Percentiles rank a stretch among this genome's conserved stretches.
These are phyloP conservation scores for Stenoptilia bipunctidactyla DNA, from an alignment of 2,888 invertebrate genomes.

Conservation along the genomic window DNA sequence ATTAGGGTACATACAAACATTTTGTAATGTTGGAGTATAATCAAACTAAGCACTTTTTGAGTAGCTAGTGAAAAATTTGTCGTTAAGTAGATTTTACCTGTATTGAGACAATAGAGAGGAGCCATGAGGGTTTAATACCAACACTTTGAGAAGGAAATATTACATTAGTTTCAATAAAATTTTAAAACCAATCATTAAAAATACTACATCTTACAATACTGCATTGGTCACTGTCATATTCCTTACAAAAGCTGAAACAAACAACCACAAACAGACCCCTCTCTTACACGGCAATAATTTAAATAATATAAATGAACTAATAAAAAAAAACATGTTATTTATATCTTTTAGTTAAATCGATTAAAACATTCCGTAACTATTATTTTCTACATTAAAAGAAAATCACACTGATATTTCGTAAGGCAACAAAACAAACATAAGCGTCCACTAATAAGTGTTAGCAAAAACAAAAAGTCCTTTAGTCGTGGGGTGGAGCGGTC, in stretches of 20 bases:
- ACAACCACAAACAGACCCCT: conserved; percentile 19
- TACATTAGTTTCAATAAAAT: conserved; percentile 1
- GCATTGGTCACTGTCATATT: conserved; percentile 9
- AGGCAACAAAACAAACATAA: conserved; percentile 65
- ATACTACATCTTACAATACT: conserved; percentile 12
- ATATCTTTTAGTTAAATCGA: conserved; percentile 35
- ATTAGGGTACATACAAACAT: conserved; percentile 70
- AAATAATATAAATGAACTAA: conserved; percentile 18
- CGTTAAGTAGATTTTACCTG: conserved; percentile 38
- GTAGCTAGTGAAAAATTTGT: conserved; percentile 53
- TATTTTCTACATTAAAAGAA: conserved; percentile 47
- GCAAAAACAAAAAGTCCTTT: conserved; percentile 41
- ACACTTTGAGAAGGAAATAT: background rate
- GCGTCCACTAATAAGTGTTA: conserved; percentile 58
- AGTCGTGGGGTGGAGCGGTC: conserved; percentile 22
- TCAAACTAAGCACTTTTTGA: conserved; percentile 65
- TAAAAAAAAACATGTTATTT: conserved; percentile 18
- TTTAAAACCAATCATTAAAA: conserved; percentile 3
- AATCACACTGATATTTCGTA: conserved; percentile 66
- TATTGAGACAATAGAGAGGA: conserved; percentile 37
- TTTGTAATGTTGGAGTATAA: conserved; percentile 67
- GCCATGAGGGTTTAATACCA: conserved; percentile 23
- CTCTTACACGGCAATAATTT: conserved; percentile 17
- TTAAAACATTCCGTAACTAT: conserved; percentile 62
- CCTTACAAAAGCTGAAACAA: conserved; percentile 4